phyloP scores from a whole-genome alignment of 1,140 invertebrate species.

The Cotesia glomerata region DNA sequence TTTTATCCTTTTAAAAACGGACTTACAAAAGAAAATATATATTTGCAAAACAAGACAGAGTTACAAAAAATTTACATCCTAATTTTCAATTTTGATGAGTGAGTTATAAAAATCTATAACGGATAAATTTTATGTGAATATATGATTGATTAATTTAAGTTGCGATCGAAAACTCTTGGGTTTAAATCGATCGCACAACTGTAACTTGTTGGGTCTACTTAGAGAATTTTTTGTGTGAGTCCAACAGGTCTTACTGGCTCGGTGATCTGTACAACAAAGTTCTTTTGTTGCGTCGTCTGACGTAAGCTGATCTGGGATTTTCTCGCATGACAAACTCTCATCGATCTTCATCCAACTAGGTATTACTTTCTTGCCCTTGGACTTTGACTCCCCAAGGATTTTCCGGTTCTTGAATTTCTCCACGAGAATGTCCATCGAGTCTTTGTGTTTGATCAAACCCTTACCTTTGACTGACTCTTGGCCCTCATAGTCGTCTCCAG shows the following conservation, averaged over 20 bases:
- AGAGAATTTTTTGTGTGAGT: neutral
- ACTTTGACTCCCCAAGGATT: constrained; percentile 2
- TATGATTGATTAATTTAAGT: neutral
- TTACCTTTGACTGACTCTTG: constrained; percentile 21
- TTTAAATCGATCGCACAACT: constrained; percentile 13
- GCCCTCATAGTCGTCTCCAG: constrained; percentile 21
- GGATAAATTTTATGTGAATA: too few species aligned
- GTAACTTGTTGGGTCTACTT: constrained; percentile 10
- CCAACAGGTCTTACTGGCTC: constrained; percentile 18
- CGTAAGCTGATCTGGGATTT: constrained; percentile 12
- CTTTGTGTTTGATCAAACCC: constrained; percentile 43
- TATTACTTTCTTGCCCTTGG: constrained; percentile 15
- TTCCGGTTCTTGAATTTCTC: constrained; percentile 44
- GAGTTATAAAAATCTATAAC: too few species aligned
- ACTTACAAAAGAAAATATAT: neutral
- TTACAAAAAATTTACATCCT: too few species aligned
- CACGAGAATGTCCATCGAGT: constrained; percentile 48
- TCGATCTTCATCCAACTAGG: constrained; percentile 20
- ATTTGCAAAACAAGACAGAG: neutral
- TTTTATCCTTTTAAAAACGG: constrained; percentile 31
- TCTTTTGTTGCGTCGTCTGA: constrained; percentile 6
- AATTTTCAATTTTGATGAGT: too few species aligned
- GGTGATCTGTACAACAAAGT: neutral
- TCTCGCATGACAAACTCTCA: constrained; percentile 27
- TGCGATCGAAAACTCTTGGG: neutral